A percentile compares a stretch with the other conserved stretches of the same genome.
These are phyloP conservation scores for Sphaeridia pumilis DNA, from an alignment of 2,888 invertebrate species.

Conservation along the genomic window DNA sequence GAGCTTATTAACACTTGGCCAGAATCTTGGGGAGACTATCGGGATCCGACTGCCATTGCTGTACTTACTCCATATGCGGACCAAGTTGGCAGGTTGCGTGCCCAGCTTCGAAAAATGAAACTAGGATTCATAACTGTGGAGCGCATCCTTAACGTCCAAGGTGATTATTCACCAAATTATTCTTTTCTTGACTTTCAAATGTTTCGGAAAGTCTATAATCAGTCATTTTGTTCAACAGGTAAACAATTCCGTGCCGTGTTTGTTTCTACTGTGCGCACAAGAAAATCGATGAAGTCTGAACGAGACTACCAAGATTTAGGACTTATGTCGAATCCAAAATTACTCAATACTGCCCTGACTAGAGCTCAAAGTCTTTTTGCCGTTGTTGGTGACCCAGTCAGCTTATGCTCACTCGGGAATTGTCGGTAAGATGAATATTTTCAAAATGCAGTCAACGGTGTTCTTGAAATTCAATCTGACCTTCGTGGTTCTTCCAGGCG, in stretches of 20 bases:
- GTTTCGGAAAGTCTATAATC: background rate
- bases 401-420: constrained; percentile 63
- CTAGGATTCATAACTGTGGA: constrained; percentile 67
- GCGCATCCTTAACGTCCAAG: constrained; percentile 68
- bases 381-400: constrained; percentile 72
- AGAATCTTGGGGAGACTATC: constrained; percentile 50
- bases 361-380: constrained; percentile 69
- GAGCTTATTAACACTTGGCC: constrained; percentile 65
- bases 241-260: constrained; percentile 74
- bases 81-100: constrained; percentile 60
- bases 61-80: constrained; percentile 72
- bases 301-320: constrained; percentile 57
- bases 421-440: constrained; percentile 45
- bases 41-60: constrained; percentile 55
- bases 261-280: constrained; percentile 62
- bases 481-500: constrained; percentile 43
- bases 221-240: constrained; percentile 39
- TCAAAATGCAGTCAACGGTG: background rate
- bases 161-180: constrained; percentile 39
- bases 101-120: constrained; percentile 58
- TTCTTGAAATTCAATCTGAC: constrained; percentile 5
- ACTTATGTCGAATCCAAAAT: constrained; percentile 65
- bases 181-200: background rate
- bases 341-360: constrained; percentile 69
- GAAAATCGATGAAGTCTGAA: constrained; percentile 36